Base-by-base conservation (phyloP, 2,888 invertebrate species). In the Frankliniella fusca region DNA sequence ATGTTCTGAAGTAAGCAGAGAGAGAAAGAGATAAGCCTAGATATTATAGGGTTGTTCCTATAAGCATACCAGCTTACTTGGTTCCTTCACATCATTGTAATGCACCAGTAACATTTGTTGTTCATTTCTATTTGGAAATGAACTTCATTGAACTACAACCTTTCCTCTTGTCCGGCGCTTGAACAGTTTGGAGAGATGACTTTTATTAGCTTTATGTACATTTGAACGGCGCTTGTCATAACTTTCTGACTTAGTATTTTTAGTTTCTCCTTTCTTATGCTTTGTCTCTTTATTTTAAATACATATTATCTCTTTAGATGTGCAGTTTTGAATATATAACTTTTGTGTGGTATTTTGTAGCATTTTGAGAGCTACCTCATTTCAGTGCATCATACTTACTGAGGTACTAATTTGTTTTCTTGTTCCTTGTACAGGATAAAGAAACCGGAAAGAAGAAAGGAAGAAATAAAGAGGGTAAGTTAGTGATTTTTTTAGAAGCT, bases 381-480 rank as follows among this genome's bases (percentile, higher is more conserved):
- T 38, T 38, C 2, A 38, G 38, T 38, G 38, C 2, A 38, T 38
- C 38, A 38, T 5, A 38, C 38, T 48, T 81, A n/a, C 27, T 49
- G 81, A 38, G 38, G n/a, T 10, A n/a, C 81, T 54, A 81, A 23
- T 81, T 9, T 70, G 7, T 82, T 23, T 82, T 23, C 28, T 54
- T 81, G 81, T 49, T 81, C 80, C 79, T 85, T 86, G 87, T 87
- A 85, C 92, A 95, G 95, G 94, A 95, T 86, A 94, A 94, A 89
- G 94, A 95, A 86, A 86, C 87, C 82, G 92, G 91, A 83, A 95
- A 95, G 89, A 95, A 95, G 90, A 95, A 95, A 89, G 93, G 93
- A 86, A 92, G 94, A 88, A 95, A 95, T 88, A 96, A 95, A 91
- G 96, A 96, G 94, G 96, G 96, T 96, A 90, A 91, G 91, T 89